These are phyloP conservation scores for Australoheros scitulus DNA, from an alignment of 2,113 vertebrate species.

Conservation along the genomic window DNA sequence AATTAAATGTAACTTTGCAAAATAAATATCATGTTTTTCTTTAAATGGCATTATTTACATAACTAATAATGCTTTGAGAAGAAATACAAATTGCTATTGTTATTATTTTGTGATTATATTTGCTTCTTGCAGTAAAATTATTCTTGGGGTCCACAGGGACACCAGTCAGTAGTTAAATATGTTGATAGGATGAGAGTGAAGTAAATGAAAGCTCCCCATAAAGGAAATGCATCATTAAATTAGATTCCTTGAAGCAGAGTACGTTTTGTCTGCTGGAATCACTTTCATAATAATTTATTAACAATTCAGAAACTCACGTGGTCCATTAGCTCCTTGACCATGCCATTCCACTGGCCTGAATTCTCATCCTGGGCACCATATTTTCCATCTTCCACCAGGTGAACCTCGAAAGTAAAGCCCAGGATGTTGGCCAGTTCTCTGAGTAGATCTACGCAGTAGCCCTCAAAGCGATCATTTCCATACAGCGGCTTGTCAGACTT, in stretches of 20 bases:
- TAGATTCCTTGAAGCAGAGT: not conserved
- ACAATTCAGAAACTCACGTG: slow-evolving; percentile 85
- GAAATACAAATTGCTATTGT: not conserved
- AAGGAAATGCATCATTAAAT: not conserved
- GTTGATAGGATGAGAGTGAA: not conserved
- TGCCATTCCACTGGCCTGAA: slow-evolving; percentile 96
- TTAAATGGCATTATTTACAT: not conserved
- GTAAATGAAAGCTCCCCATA: not conserved
- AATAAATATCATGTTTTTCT: not conserved
- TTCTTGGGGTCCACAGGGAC: too few species aligned
- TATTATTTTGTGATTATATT: not conserved
- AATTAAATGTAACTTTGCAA: not conserved
- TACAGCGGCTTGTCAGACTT: slow-evolving; percentile 98
- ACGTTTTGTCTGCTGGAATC: not conserved
- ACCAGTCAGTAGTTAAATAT: not conserved
- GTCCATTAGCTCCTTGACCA: slow-evolving; percentile 96
- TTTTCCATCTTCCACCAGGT: slow-evolving; percentile 93
- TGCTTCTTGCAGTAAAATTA: not conserved
- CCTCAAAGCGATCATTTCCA: slow-evolving; percentile 96
- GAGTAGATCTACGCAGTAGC: slow-evolving; percentile 96
- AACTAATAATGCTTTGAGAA: not conserved
- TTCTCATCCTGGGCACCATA: slow-evolving; percentile 96
- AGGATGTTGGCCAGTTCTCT: slow-evolving; percentile 93
- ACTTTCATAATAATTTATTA: not conserved
- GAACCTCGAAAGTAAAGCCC: slow-evolving; percentile 94